These are phyloP conservation scores for Orientallactaga bullata DNA, from an alignment of 2,113 vertebrate species.

Conservation along the genomic window DNA sequence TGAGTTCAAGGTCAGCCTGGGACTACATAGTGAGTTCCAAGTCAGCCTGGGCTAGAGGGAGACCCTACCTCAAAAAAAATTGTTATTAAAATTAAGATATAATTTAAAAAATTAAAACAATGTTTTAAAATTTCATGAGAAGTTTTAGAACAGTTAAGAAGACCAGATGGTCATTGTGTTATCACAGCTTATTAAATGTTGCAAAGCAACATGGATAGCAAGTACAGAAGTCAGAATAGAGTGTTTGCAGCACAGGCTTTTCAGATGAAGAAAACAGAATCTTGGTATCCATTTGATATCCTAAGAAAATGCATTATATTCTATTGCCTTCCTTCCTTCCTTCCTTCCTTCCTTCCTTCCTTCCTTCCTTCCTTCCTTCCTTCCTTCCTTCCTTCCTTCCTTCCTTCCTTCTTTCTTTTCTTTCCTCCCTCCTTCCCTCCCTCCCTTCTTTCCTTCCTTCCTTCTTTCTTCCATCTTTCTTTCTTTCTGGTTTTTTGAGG, in stretches of 20 bases:
- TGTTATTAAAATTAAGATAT: background rate
- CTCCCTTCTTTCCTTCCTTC: too few species aligned
- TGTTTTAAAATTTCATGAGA: conserved; percentile 6
- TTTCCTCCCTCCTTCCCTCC: too few species aligned
- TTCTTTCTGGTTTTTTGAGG: too few species aligned
- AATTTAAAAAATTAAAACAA: background rate
- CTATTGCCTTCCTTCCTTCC: too few species aligned
- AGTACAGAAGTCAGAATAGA: background rate
- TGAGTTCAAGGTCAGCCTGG: too few species aligned
- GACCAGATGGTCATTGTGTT: background rate
- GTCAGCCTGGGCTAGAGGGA: too few species aligned
- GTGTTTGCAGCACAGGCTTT: background rate
- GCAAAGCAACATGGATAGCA: background rate
- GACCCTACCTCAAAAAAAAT: background rate
- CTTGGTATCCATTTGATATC: conserved; percentile 3
- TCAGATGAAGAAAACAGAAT: background rate
- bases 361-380: too few species aligned
- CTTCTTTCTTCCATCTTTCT: too few species aligned
- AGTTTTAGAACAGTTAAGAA: conserved; percentile 28
- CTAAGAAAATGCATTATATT: conserved; percentile 6
- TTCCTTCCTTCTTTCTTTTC: too few species aligned
- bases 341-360: too few species aligned
- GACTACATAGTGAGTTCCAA: too few species aligned
- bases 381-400: too few species aligned
- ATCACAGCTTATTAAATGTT: background rate